Conservation (phyloP, 2,113 vertebrate species). For the Morone saxatilis region DNA sequence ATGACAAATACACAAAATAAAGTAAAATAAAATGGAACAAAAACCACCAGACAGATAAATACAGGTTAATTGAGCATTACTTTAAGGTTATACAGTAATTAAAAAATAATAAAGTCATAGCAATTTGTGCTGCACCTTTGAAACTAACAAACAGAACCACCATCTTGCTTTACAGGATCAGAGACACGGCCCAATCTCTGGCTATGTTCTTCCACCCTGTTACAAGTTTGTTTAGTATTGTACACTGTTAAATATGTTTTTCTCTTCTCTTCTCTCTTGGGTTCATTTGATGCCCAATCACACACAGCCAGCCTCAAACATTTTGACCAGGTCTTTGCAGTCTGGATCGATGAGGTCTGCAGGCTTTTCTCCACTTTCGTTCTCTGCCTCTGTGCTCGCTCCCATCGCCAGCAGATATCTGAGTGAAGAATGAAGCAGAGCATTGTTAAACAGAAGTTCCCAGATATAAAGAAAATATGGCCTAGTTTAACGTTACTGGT, state of each 20-base stretch:
- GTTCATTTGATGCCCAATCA: slow-evolving; percentile 43
- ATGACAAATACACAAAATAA: slow-evolving; percentile 37
- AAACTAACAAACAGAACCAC: slow-evolving; percentile 21
- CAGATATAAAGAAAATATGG: not conserved
- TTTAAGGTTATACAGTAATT: not conserved
- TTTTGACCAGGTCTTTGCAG: slow-evolving; percentile 87
- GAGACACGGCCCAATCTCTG: not conserved
- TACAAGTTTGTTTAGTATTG: not conserved
- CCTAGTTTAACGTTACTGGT: not conserved
- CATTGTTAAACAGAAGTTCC: not conserved
- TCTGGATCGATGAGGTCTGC: slow-evolving; percentile 93
- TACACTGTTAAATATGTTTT: not conserved
- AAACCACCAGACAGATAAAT: not conserved
- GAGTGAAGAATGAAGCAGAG: slow-evolving; percentile 8
- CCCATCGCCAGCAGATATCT: slow-evolving; percentile 93
- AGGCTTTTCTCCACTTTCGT: slow-evolving; percentile 90
- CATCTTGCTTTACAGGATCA: slow-evolving; percentile 4
- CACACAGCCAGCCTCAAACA: slow-evolving; percentile 85
- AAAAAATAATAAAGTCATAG: not conserved
- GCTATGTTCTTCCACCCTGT: slow-evolving; percentile 3
- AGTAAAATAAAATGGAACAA: slow-evolving; percentile 15
- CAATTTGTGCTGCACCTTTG: slow-evolving; percentile 22
- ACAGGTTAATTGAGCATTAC: not conserved
- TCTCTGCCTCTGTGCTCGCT: slow-evolving; percentile 88
- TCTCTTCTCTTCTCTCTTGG: not conserved